phyloP scores from a whole-genome alignment of 2,888 invertebrate genomes.

The Melanostoma scalare region DNA sequence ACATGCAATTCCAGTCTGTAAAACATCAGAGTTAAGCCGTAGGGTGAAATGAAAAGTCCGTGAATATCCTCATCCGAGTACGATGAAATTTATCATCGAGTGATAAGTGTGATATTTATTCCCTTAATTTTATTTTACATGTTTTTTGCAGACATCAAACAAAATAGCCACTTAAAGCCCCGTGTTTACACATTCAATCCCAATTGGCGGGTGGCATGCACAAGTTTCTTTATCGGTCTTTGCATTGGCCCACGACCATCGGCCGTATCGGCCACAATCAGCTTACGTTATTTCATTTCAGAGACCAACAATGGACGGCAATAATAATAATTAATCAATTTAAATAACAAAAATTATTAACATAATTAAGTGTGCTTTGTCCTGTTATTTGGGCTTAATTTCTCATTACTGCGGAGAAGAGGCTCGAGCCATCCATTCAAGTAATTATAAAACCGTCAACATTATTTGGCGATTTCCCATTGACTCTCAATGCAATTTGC shows the following conservation, averaged over 20 bases:
- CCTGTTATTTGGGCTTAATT: conserved; percentile 72
- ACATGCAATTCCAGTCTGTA: conserved; percentile 28
- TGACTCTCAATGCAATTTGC: conserved; percentile 46
- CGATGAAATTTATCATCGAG: conserved; percentile 51
- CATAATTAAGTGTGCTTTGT: conserved; percentile 73
- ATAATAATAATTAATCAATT: conserved; percentile 72
- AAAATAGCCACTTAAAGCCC: conserved; percentile 65
- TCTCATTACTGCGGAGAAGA: conserved; percentile 56
- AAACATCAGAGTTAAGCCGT: conserved; percentile 37
- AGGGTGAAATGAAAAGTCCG: conserved; percentile 35
- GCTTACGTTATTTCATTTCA: conserved; percentile 53
- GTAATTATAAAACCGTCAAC: conserved; percentile 71
- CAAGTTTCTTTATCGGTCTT: conserved; percentile 51
- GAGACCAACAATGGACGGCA: conserved; percentile 53
- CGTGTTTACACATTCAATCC: conserved; percentile 65
- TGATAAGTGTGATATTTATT: conserved; percentile 68
- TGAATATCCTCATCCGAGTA: conserved; percentile 33
- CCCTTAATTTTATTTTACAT: conserved; percentile 47
- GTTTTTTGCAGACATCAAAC: conserved; percentile 47
- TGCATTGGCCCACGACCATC: conserved; percentile 13
- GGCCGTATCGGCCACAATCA: conserved; percentile 59
- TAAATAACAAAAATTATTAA: conserved; percentile 73
- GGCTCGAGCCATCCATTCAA: conserved; percentile 37
- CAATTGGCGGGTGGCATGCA: neutral
- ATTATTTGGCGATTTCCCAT: conserved; percentile 54